Evolutionary conservation across 2,888 invertebrate genomes (phyloP), one percentile per base, ranked within the genome.

Genomic region (Myathropa florea): DNA sequence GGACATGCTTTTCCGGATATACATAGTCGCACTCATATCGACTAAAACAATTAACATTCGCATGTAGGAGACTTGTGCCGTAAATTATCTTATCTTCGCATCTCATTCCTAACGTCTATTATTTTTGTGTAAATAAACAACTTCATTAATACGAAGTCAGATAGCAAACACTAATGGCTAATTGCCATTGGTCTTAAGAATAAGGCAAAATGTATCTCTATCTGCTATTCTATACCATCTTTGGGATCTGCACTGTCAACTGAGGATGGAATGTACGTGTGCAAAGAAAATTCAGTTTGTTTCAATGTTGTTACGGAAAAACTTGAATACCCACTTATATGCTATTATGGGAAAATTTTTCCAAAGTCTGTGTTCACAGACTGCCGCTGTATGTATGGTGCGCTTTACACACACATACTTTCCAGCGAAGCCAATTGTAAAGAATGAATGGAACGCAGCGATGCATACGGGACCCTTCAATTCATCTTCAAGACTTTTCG

Each of bases 161-260:
- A 70, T 70, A 57, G 36, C 59, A 68, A 68, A 26, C 30, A 65
- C 65, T 53, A 39, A 67, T 67, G 33, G 33, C 59, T 70, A 59
- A 59, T 70, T 68, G 23, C 68, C 24, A 33, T 33, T 4, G 4
- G n/a, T 24, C 57, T 70, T 24, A 18, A 59, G 57, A 14, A 70
- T 24, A n/a, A 36, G 18, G 26, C 55, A 10, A n/a, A 53, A 67
- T 30, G 30, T 30, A 28, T 67, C 53, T 53, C 14, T 28, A 53
- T 55, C 24, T 53, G 67, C 55, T 67, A 26, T 21, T 30, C 67
- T 14, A 10, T 23, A 26, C 24, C 46, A 46, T 39, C n/a, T n/a
- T 28, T 3, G 12, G 9, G 46, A 46, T 18, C 30, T 55, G 53
- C 28, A 18, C 53, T 18, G 53, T 46, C n/a, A 18, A 30, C 30